These are phyloP conservation scores for Phaethornis superciliosus DNA, from an alignment of 2,113 vertebrate genomes.

Conservation along the genomic window DNA sequence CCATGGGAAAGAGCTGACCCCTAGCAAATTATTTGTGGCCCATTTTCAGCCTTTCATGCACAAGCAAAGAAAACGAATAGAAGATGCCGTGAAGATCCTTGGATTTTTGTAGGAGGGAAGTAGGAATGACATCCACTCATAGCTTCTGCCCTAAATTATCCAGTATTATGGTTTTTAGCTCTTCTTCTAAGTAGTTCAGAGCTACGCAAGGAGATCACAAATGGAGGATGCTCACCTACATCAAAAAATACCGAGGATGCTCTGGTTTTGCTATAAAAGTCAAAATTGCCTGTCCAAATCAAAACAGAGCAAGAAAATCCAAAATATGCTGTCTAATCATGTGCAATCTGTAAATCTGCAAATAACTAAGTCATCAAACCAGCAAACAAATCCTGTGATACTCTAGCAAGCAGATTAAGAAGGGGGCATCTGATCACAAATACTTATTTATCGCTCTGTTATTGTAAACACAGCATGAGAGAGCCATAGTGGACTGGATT, in stretches of 20 bases:
- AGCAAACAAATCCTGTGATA: conserved; percentile 23
- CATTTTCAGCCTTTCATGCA: not conserved
- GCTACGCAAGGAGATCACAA: not conserved
- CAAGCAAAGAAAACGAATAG: not conserved
- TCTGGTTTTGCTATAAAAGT: conserved; percentile 4
- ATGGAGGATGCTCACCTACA: not conserved
- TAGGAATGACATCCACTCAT: not conserved
- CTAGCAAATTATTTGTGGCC: not conserved
- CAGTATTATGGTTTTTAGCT: not conserved
- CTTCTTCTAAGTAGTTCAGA: not conserved
- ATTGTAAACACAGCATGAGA: not conserved
- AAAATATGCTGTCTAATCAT: not conserved
- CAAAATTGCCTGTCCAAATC: not conserved
- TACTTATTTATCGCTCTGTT: not conserved
- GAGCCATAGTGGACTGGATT: not conserved
- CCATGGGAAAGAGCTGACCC: not conserved
- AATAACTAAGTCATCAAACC: conserved; percentile 24
- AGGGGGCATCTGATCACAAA: not conserved
- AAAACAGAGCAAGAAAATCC: not conserved
- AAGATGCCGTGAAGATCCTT: not conserved
- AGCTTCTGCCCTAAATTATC: not conserved
- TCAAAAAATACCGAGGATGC: not conserved
- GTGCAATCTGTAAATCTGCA: conserved; percentile 7
- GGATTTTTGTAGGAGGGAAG: not conserved
- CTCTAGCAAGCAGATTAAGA: conserved; percentile 38